Evolutionary conservation across 1,140 invertebrate species (phyloP), one percentile per base, ranked within the genome.

Genomic region (Drosophila trapezifrons): DNA sequence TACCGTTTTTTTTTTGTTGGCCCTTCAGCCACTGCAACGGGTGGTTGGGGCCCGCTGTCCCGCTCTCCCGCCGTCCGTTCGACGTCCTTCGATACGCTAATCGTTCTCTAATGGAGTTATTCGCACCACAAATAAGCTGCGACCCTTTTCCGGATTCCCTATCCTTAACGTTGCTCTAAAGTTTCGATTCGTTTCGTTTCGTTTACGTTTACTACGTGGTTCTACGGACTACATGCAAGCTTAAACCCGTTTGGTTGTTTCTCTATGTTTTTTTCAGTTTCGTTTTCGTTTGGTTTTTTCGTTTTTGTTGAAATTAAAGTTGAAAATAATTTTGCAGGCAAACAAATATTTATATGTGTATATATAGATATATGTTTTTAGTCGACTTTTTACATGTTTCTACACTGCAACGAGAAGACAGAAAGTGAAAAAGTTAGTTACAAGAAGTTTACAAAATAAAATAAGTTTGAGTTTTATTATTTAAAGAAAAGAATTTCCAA

Each of bases 321-420:
- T 87, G 70, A 80, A 85, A 90, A 81, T 73, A 84, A 90, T 81
- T 74, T 87, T 85, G 82, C 73, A 78, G 83, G 71, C 78, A 90
- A 90, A 89, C 78, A 56, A 91, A 89, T 89, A 80, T 78, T 80
- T 58, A 76, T 76, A 46, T 66, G 51, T 75, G 71, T 76, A 56
- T 76, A 74, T 90, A 84, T 71, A 71, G 65, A 71, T 71, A 71
- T 71, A 71, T 71, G 67, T 71, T 76, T 84, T 80, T 84, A 87
- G 86, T 90, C 86, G 85, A 90, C 82, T 90, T 85, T 90, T 90
- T 90, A 90, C 89, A 90, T 90, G 77, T 87, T 90, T 90, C 89
- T 90, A 90, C 89, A 91, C 89, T 91, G 89, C 17, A 90, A 89
- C 55, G 75, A 74, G 8, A 89, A 65, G 54, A 78, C n/a, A 46